A percentile compares a stretch with the other conserved stretches of the same genome.
phyloP scores from a whole-genome alignment of 92 coral and sea anemone species.

The Bergia sp. region DNA sequence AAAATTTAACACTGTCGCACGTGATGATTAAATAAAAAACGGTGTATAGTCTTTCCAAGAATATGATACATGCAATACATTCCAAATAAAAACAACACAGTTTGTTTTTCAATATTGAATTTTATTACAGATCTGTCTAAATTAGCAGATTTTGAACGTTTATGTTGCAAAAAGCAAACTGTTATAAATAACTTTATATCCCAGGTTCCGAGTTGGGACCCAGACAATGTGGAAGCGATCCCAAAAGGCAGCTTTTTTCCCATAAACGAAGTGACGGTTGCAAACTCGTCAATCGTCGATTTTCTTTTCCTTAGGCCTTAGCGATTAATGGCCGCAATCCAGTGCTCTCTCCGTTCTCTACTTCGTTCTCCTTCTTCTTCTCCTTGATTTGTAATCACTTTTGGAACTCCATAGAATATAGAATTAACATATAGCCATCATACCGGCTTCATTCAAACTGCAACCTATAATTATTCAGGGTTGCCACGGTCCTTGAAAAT shows the following conservation, averaged over 20 bases:
- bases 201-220: not conserved
- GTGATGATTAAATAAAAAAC: no score
- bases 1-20: no score
- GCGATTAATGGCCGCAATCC: conserved; percentile 18
- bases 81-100: no score
- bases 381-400: not conserved
- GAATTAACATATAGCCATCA: no score
- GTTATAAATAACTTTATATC: not conserved
- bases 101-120: no score
- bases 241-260: not conserved
- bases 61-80: no score
- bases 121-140: no score
- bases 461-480: not conserved
- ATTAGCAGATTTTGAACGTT: no score
- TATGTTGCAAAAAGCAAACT: no score
- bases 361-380: not conserved
- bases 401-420: not conserved
- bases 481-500: no score
- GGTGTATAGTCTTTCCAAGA: no score
- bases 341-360: not conserved
- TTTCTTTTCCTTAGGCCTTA: not conserved
- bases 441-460: not conserved
- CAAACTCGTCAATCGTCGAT: not conserved
- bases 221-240: not conserved
- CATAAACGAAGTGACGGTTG: not conserved